A percentile compares a stretch with the other conserved stretches of the same genome.
phyloP scores from a whole-genome alignment of 1,140 invertebrate genomes.

The Archivesica marissinica region DNA sequence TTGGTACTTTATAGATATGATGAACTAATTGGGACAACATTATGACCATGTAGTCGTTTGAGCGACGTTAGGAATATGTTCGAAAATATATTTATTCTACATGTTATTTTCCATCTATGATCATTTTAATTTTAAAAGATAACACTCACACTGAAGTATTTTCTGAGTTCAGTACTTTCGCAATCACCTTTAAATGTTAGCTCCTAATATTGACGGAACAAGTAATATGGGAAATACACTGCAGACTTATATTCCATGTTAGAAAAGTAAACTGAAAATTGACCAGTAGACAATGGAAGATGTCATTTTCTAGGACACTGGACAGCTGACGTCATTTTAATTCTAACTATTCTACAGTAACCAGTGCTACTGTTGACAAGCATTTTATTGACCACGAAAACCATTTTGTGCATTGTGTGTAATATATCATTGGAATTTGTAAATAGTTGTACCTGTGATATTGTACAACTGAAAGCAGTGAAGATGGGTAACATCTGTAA shows the following conservation, averaged over 20 bases:
- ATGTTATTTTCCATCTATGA: no score
- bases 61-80: not conserved
- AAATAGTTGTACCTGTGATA: not conserved
- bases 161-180: no score
- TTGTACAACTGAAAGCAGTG: not conserved
- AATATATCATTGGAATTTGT: not conserved
- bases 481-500: slow-evolving; percentile 69
- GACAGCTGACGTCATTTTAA: not conserved
- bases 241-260: not conserved
- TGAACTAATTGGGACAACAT: slow-evolving; percentile 2
- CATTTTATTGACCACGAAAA: not conserved
- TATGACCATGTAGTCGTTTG: not conserved
- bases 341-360: no score
- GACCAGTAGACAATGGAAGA: not conserved
- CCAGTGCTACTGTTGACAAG: not conserved
- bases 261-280: not conserved
- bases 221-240: no score
- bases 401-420: not conserved
- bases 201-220: no score
- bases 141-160: no score
- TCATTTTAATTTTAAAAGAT: no score
- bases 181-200: no score
- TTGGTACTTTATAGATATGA: not conserved
- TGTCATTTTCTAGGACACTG: slow-evolving; percentile 24
- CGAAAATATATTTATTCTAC: no score